phyloP scores from a whole-genome alignment of 2,888 invertebrate species.

The Syrista parreyssii region DNA sequence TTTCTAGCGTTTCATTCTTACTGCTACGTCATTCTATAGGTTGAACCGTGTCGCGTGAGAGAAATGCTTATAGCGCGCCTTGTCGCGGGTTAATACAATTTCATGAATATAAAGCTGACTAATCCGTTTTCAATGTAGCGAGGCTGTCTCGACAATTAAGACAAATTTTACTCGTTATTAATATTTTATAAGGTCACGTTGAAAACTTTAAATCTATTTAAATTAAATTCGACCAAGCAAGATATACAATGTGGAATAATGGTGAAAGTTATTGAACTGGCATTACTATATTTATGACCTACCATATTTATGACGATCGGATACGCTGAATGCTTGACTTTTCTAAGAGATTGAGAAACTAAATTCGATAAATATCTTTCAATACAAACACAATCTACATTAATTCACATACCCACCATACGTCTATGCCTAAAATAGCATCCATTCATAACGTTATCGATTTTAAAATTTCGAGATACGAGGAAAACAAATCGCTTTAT shows the following conservation, averaged over 20 bases:
- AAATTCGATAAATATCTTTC: neutral
- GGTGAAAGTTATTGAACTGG: neutral
- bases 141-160: neutral
- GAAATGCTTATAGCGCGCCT: too few species aligned
- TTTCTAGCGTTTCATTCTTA: too few species aligned
- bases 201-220: neutral
- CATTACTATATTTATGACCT: neutral
- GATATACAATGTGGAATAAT: neutral
- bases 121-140: neutral
- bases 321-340: neutral
- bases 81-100: neutral
- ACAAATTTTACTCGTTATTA: neutral
- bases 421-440: neutral
- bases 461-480: neutral
- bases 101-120: neutral
- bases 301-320: neutral
- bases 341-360: neutral
- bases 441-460: neutral
- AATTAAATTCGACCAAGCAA: neutral
- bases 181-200: neutral
- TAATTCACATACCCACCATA: neutral
- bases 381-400: neutral
- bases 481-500: neutral
- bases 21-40: too few species aligned
- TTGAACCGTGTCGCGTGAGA: too few species aligned